Evolutionary conservation across 2,888 invertebrate genomes (phyloP), one percentile per base, ranked within the genome.

Genomic region (Calliphora vomitoria): DNA sequence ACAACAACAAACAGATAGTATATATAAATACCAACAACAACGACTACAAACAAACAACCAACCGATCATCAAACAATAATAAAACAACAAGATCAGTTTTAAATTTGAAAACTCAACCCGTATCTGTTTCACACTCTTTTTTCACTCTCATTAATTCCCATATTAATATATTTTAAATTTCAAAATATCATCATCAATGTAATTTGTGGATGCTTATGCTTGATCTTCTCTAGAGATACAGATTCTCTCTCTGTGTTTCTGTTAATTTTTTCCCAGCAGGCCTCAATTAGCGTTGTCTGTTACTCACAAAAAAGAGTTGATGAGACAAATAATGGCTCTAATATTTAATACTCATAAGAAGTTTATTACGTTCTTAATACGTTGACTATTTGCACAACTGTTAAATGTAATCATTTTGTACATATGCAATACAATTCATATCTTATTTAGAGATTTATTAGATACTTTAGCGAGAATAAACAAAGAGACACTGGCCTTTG

Each of bases 81-180:
- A 38, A 62, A 20, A 60, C 47, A 60, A 8, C n/a, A 44, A 13
- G 10, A 44, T 44, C 13, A 44, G 44, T 44, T 44, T 44, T 35
- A 18, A 41, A 25, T 44, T 44, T 35, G 20, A 41, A 25, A 83
- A 79, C 38, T 50, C 47, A 58, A 68, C 79, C 66, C 47, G 78
- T 68, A 79, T 72, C 50, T 58, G 6, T 79, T 66, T 50, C 47
- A 78, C 68, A 53, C 74, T 35, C 79, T 79, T 35, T 69, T 80
- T 80, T 3, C 15, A 69, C 41, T 60, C 79, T 69, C 38, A 35
- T 58, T 55, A 79, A 62, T 64, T 38, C 10, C 55, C 47, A 58
- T 44, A 68, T 64, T 11, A 15, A 68, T 20, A 44, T 10, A 44
- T 25, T 25, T 25, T 25, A 47, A 35, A 58, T 47, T 79, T 47